Evolutionary conservation across 1,140 invertebrate species (phyloP), one percentile per base, ranked within the genome.

Genomic region (Camponotus floridanus): DNA sequence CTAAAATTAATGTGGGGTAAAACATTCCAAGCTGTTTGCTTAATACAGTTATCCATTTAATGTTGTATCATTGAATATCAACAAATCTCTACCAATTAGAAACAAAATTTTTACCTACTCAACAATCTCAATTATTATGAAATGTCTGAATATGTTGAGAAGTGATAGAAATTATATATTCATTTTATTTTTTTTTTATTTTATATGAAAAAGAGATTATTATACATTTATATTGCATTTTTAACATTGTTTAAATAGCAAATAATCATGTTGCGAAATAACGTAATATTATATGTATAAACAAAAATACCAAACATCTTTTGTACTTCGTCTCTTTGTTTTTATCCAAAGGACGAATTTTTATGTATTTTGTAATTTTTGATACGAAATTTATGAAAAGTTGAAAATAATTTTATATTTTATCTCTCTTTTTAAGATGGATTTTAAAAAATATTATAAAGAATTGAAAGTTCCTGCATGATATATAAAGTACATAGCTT

Each of bases 241-340:
- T 55, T 70, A 42, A 31, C 36, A 33, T 39, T 45, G 70, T 81
- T 71, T 33, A 71, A 36, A 9, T 26, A 26, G 26, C 26, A 26
- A 71, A 71, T n/a, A 71, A 7, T 57, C n/a, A 80, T 42, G 36
- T 18, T 70, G 9, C 26, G 36, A 59, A 70, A 45, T 21, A 11
- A 67, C 5, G 31, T 33, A 21, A 79, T 31, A 11, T 11, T 55
- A 18, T 65, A 61, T 57, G 8, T 64, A 64, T 64, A 64, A 78
- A 64, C 18, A 62, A 61, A 65, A 76, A 57, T 76, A 51, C 36
- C 13, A 78, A 79, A 11, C 70, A 64, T 55, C 62, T 45, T 86
- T 51, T 81, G n/a, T 68, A 81, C 67, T 71, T 71, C 18, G 51
- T 33, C 78, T 81, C 65, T 81, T 81, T 81, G 51, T 61, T 81